phyloP scores from a whole-genome alignment of 2,888 invertebrate genomes.

The Craniophora ligustri region DNA sequence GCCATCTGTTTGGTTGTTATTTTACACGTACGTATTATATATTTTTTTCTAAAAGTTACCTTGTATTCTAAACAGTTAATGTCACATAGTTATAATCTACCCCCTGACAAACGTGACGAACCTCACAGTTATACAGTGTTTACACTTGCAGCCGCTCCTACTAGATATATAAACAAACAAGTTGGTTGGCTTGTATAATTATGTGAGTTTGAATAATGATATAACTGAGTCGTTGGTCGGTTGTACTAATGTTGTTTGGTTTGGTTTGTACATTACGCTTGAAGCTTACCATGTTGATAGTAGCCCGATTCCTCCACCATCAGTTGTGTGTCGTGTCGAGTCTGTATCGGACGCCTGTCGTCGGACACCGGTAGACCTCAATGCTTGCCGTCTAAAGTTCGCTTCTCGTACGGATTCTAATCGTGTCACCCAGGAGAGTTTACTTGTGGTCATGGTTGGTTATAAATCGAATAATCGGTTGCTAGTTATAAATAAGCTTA shows the following conservation, averaged over 20 bases:
- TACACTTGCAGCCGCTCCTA: slow-evolving; percentile 9
- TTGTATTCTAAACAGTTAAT: slow-evolving; percentile 64
- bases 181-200: slow-evolving; percentile 25
- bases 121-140: slow-evolving; percentile 23
- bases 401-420: slow-evolving; percentile 58
- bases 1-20: slow-evolving; percentile 86
- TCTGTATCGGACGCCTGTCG: not conserved
- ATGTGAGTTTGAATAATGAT: slow-evolving; percentile 58
- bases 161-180: slow-evolving; percentile 2
- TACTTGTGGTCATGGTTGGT: slow-evolving; percentile 45
- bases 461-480: slow-evolving; percentile 67
- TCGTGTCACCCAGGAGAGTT: slow-evolving; percentile 38
- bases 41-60: slow-evolving; percentile 80
- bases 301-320: slow-evolving; percentile 21
- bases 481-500: slow-evolving; percentile 75
- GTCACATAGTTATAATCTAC: slow-evolving; percentile 53
- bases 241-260: slow-evolving; percentile 36
- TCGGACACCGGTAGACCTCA: slow-evolving; percentile 25
- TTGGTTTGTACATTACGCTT: slow-evolving; percentile 51
- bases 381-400: slow-evolving; percentile 56
- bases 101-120: slow-evolving; percentile 29
- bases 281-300: slow-evolving; percentile 46
- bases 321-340: not conserved
- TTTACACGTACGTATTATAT: slow-evolving; percentile 76
- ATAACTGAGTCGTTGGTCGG: slow-evolving; percentile 54